These are phyloP conservation scores for Lordiphosa andalusiaca DNA, from an alignment of 2,888 invertebrate species.

Conservation along the genomic window DNA sequence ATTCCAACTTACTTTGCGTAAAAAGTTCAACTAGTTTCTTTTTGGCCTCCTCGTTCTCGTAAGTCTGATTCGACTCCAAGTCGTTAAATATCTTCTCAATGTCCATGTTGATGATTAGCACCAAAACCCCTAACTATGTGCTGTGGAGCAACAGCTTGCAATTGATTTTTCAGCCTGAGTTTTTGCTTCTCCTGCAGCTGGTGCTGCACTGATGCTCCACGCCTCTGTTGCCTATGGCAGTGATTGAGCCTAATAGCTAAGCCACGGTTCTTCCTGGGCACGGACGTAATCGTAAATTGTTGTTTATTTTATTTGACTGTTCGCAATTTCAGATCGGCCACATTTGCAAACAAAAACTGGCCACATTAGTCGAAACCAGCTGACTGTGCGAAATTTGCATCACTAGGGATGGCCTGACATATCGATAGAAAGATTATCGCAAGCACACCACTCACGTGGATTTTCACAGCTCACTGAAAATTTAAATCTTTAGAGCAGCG, in stretches of 20 bases:
- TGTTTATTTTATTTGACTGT: too few species aligned
- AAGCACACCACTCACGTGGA: background rate
- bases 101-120: slow-evolving; percentile 64
- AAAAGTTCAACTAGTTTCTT: slow-evolving; percentile 87
- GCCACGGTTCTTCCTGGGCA: too few species aligned
- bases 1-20: slow-evolving; percentile 83
- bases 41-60: slow-evolving; percentile 85
- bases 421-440: background rate
- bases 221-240: background rate
- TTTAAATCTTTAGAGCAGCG: too few species aligned
- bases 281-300: too few species aligned
- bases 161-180: slow-evolving; percentile 53
- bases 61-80: slow-evolving; percentile 86
- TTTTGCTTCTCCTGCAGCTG: slow-evolving; percentile 20
- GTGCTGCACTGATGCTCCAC: slow-evolving; percentile 15
- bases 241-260: too few species aligned
- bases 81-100: slow-evolving; percentile 84
- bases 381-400: slow-evolving; percentile 3
- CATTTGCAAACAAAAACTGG: too few species aligned
- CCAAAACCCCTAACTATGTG: slow-evolving; percentile 3
- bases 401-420: background rate
- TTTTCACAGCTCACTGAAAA: too few species aligned
- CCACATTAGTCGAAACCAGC: background rate
- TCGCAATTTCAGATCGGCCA: too few species aligned
- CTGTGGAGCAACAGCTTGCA: slow-evolving; percentile 20